Percentiles rank a stretch among this genome's conserved stretches.
These are phyloP conservation scores for Carassius carassius DNA, from an alignment of 2,113 vertebrate species.

Conservation along the genomic window DNA sequence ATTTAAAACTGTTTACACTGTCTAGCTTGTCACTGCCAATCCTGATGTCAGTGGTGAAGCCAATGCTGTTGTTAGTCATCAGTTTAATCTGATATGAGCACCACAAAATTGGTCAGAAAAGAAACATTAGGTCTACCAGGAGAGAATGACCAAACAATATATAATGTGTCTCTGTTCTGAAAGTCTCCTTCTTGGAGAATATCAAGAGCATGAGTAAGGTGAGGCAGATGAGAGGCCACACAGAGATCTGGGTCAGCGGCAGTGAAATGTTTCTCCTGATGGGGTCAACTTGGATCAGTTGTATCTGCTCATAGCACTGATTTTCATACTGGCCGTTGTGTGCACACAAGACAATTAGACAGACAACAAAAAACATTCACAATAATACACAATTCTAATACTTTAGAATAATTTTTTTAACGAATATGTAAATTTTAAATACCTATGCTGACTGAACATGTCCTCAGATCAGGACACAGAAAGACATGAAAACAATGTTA, in stretches of 20 bases:
- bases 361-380: conserved; percentile 3
- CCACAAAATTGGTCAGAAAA: conserved; percentile 50
- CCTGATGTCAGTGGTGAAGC: too few relatives aligned
- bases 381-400: too few relatives aligned
- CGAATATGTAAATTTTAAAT: too few relatives aligned
- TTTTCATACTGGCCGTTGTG: conserved; percentile 27
- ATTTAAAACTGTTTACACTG: too few relatives aligned
- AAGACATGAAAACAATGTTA: neutral
- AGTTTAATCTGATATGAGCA: conserved; percentile 40
- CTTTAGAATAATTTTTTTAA: too few relatives aligned
- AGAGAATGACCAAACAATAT: conserved; percentile 61
- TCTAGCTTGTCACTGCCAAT: too few relatives aligned
- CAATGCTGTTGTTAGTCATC: too few relatives aligned
- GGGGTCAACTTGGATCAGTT: neutral
- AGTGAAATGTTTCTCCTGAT: neutral
- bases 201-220: conserved; percentile 54
- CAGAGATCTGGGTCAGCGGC: conserved; percentile 43
- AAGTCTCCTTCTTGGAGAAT: conserved; percentile 53
- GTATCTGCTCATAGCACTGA: conserved; percentile 10
- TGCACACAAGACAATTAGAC: conserved; percentile 2
- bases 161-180: conserved; percentile 57
- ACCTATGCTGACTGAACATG: too few relatives aligned
- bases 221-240: conserved; percentile 56
- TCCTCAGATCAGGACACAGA: neutral
- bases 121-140: too few relatives aligned